Conservation (phyloP, 2,888 invertebrate species). For the Rutpela maculata region DNA sequence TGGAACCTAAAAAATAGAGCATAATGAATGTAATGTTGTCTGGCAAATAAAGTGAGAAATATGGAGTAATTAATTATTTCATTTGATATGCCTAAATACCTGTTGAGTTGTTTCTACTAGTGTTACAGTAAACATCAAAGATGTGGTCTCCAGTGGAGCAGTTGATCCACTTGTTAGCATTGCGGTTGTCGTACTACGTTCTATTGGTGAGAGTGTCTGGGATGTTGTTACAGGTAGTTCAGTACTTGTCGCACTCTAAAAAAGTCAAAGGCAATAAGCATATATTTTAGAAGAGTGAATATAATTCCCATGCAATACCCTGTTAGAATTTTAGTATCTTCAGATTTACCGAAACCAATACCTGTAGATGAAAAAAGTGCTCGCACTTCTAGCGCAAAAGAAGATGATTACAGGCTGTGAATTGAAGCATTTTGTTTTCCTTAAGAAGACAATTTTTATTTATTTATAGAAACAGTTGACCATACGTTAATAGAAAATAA, state of each 20-base stretch:
- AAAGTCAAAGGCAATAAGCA: background rate
- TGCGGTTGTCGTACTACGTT: constrained; percentile 60
- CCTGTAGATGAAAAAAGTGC: background rate
- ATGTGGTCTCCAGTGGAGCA: constrained; percentile 52
- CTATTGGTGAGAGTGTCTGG: constrained; percentile 40
- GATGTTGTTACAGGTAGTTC: constrained; percentile 27
- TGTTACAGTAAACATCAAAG: constrained; percentile 46
- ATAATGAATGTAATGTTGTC: background rate
- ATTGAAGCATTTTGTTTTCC: background rate
- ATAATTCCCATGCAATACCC: background rate
- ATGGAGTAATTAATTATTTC: too few species aligned
- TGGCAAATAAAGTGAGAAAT: too few species aligned
- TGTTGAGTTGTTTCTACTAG: constrained; percentile 50
- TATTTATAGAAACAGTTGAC: background rate
- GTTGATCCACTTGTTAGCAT: constrained; percentile 51
- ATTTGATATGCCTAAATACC: background rate
- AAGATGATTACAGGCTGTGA: background rate
- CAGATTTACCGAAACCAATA: constrained; percentile 20
- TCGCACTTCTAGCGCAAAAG: constrained; percentile 26
- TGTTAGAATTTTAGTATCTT: constrained; percentile 29
- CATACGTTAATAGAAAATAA: background rate
- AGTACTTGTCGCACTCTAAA: constrained; percentile 32
- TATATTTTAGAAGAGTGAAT: background rate
- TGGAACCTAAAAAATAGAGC: constrained; percentile 41
- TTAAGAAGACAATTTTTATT: background rate